phyloP scores from a whole-genome alignment of 2,797 vertebrate genomes.

The Corythornis leucogaster region DNA sequence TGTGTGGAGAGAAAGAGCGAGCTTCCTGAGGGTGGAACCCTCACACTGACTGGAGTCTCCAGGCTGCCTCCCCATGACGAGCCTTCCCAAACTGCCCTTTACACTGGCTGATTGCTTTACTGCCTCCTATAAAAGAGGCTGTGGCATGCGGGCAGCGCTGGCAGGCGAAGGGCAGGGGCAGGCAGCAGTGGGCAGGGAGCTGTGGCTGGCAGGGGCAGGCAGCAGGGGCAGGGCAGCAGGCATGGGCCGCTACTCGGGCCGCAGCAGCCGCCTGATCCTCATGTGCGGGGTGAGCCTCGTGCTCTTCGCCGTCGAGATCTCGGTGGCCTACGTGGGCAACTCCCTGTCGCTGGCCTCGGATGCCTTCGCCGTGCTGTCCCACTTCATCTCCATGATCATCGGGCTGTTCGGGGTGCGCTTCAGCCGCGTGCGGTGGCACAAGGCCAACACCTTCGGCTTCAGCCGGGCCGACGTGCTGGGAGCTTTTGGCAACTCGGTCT shows the following conservation, averaged over 20 bases:
- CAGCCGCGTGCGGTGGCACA: constrained; percentile 69
- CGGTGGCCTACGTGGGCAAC: constrained; percentile 69
- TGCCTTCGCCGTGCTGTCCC: constrained; percentile 79
- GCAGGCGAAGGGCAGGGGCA: constrained; percentile 24
- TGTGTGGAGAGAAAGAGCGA: background rate
- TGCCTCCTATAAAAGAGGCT: constrained; percentile 75
- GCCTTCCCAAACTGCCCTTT: constrained; percentile 75
- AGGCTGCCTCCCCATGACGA: constrained; percentile 28
- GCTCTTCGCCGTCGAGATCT: constrained; percentile 73
- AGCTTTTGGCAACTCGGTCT: constrained; percentile 80
- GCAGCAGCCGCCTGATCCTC: constrained; percentile 73
- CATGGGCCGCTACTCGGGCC: constrained; percentile 80
- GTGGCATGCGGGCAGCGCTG: constrained; percentile 38
- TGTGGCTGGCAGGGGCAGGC: background rate
- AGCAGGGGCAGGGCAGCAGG: background rate
- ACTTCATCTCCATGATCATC: constrained; percentile 79
- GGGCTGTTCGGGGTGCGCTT: constrained; percentile 63
- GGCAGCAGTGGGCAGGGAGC: background rate
- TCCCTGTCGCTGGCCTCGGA: constrained; percentile 81
- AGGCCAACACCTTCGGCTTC: constrained; percentile 73
- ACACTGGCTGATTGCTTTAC: constrained; percentile 81
- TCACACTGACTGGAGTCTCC: background rate
- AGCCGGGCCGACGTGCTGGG: constrained; percentile 79
- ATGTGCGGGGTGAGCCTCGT: constrained; percentile 66
- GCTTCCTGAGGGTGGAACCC: background rate